Evolutionary conservation across 2,888 invertebrate genomes (phyloP), one percentile per base, ranked within the genome.

Genomic region (Lepidocyrtoides sp.): DNA sequence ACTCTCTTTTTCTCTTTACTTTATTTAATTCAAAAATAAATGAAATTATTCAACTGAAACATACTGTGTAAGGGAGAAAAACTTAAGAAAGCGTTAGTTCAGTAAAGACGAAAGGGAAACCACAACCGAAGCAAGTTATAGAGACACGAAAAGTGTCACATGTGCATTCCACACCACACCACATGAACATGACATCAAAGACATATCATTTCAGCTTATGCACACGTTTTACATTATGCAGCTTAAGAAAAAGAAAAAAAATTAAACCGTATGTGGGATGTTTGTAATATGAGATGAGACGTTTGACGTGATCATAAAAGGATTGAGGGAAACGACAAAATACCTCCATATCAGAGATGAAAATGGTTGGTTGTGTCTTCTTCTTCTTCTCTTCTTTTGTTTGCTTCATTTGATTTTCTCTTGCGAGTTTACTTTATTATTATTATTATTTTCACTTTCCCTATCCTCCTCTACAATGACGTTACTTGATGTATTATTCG

Each of bases 271-370:
- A 66, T 84, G 84, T 51, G 84, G 48, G 8, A 3, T 79, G 41
- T 41, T 23, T 23, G 23, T 41, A 20, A 60, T 36, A 81, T 41
- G 41, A 54, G 44, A 63, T 44, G 84, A n/a, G n/a, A 36, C 17
- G 63, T 20, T 63, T 69, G 44, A 84, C 51, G 51, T 48, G 29
- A 69, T 69, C 69, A 69, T 84, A 60, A 51, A 63, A 48, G 63
- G 63, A 84, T 51, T 51, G 48, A 32, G 69, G 82, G 23, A 82
- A 82, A 82, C 41, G 82, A 54, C 79, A 79, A 79, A n/a, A 79
- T 54, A 32, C 79, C 36, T 32, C 51, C 26, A 77, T 54, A 77
- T 69, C 51, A 26, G 51, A 29, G 44, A n/a, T 23, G 63, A 8
- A 20, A 23, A 44, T 75, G 41, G 20, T 32, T 0, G 23, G 32